Evolutionary conservation across 2,797 vertebrate species (phyloP).

Genomic region (Alosa sapidissima): DNA sequence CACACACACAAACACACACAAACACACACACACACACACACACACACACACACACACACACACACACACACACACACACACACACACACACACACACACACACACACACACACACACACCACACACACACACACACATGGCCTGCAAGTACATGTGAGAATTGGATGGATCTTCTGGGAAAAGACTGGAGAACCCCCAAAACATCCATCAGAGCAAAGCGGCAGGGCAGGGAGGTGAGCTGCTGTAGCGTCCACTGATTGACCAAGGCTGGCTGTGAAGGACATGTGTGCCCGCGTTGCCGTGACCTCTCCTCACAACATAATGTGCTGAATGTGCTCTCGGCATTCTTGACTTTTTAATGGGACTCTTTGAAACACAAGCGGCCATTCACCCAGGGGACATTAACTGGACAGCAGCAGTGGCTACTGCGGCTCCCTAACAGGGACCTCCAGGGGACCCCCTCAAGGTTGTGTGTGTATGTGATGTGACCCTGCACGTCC

Average conservation of each 20-base stretch:
- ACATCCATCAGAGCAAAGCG: neutral
- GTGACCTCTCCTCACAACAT: neutral
- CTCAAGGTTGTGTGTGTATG: conserved; percentile 8
- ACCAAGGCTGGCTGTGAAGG: neutral
- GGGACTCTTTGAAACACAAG: neutral
- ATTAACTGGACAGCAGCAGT: neutral
- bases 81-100: conserved; percentile 17
- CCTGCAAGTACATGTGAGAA: neutral
- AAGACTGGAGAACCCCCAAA: neutral
- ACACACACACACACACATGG: conserved; percentile 54
- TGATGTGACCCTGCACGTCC: neutral
- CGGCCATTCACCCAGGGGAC: conserved; percentile 1
- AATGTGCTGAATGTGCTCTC: conserved; percentile 2
- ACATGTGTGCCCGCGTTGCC: neutral
- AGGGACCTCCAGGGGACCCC: conserved; percentile 11
- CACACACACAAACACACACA: conserved; percentile 23
- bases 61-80: conserved; percentile 19
- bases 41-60: conserved; percentile 9
- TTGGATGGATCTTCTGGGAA: neutral
- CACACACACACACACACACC: conserved; percentile 6
- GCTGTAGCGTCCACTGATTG: neutral
- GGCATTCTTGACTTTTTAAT: neutral
- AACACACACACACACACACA: conserved; percentile 12
- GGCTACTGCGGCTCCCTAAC: neutral
- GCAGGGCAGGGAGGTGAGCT: neutral